Evolutionary conservation across 30 jellyfish, hydroid and myxozoan species (phyloP), one percentile per base, ranked within the genome.

Genomic region (Turritopsis dohrnii): DNA sequence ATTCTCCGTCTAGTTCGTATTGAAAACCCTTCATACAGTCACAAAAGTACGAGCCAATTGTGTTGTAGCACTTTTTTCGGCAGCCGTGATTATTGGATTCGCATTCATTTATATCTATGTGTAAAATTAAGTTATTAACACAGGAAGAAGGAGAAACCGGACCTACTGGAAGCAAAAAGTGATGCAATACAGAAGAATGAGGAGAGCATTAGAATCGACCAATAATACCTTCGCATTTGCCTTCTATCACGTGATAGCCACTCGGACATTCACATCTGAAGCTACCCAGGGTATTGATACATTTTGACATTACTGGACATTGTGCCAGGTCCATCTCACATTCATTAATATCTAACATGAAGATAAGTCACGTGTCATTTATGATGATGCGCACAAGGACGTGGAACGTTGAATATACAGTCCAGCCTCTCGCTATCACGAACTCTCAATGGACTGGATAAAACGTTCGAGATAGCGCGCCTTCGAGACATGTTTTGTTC

Each of bases 1-100:
- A 69, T 69, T 69, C 7, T 0, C 77, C 77, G 30, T 69, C 77
- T n/a, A 69, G 31, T 69, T 23, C 77, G 77, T 69, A 69, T 19
- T 21, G 28, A 27, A n/a, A 69, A 16, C 77, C 77, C 1, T 23
- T 27, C 77, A n/a, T 19, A 1, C 77, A 69, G 22, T 69, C 30
- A 21, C 77, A 69, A n/a, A 69, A 69, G 77, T 69, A 69, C 8
- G 77, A 69, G 30, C 77, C 77, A 0, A 69, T 19, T 1, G 77
- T 69, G 22, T 69, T 69, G 22, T 69, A 69, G 77, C 77, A 69
- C 30, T 69, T 69, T 27, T 69, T 69, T 1, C 8, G 16, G 30
- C 77, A 69, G 0, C 8, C 8, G 30, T 69, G 77, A 1, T 69
- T 41, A 41, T 41, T 13, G 5, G 60, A 41, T 41, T 41, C 60